Base-by-base conservation (phyloP, 2,797 vertebrate species). In the Muraenolepis orangiensis region DNA sequence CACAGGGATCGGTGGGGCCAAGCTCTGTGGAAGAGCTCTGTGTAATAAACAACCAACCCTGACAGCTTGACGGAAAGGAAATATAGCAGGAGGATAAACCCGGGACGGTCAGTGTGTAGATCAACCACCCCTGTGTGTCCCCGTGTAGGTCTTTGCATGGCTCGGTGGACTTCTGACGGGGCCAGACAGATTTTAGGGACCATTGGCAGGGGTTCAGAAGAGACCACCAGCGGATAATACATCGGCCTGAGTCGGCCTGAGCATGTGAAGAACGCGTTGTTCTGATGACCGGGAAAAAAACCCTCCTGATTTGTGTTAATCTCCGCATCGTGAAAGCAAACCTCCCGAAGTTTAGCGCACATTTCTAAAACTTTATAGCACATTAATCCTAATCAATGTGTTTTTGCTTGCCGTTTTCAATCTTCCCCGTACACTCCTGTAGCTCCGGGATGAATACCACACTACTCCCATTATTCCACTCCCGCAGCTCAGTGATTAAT, bases 11-110 rank as follows among this genome's bases (percentile, higher is more conserved):
- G 30, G n/a, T n/a, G n/a, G 74, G 73, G 74, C 81, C 42, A 72
- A 82, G 81, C 83, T n/a, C n/a, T n/a, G n/a, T 82, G 86, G 82
- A 89, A 81, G 84, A 81, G 76, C 76, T 42, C 84, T 74, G 81
- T 88, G 87, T 90, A 91, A 90, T 85, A 87, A 81, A 79, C 79
- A 51, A 74, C n/a, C n/a, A 79, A 70, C 61, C 61, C 61, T 66
- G 61, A 66, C 42, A 51, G 42, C 42, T 51, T 18, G 16, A 0
- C 42, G 42, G 16, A 51, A 18, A 51, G 42, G 42, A 51, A 51
- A 51, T 51, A 51, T 20, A 51, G 42, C 16, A 18, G 6, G 5
- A 20, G 42, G 42, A 20, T 42, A 42, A 42, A 20, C 16, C 3
- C 5, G 42, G 16, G 42, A 20, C 1, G 16, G 20, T 20, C 16